These are phyloP conservation scores for Hylyphantes graminicola DNA, from an alignment of 1,140 invertebrate genomes.

Conservation along the genomic window DNA sequence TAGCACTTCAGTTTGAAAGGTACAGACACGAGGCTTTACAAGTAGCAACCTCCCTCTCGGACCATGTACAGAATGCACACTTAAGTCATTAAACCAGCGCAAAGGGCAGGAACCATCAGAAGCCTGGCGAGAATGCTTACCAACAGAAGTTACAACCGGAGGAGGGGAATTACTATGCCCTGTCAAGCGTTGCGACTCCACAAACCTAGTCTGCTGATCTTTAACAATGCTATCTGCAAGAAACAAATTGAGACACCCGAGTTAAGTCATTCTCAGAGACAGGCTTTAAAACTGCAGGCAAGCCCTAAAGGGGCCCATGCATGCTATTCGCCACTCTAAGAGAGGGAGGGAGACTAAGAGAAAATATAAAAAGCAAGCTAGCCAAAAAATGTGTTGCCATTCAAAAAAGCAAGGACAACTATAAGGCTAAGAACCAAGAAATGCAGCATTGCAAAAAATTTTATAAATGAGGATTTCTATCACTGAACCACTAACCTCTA, in stretches of 20 bases:
- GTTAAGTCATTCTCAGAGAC: neutral
- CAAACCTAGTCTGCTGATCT: constrained; percentile 77
- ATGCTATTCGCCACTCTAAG: neutral
- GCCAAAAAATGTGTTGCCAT: neutral
- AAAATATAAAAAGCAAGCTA: neutral
- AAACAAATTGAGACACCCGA: constrained; percentile 2
- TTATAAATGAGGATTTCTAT: no score
- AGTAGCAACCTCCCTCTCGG: no score
- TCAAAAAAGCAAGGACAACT: neutral
- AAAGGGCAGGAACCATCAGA: neutral
- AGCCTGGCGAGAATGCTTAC: neutral
- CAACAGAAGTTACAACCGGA: constrained; percentile 73
- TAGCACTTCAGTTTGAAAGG: no score
- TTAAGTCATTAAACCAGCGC: no score
- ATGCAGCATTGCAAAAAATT: no score
- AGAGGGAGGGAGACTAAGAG: neutral
- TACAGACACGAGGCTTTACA: no score
- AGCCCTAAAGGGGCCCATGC: neutral
- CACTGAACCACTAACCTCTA: no score
- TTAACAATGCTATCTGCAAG: constrained; percentile 86
- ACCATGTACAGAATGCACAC: no score
- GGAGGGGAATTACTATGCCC: constrained; percentile 76
- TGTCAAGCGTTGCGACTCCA: constrained; percentile 66
- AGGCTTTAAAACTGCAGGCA: neutral
- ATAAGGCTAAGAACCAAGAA: no score